Evolutionary conservation across 2,113 vertebrate species (phyloP).

Genomic region (Rhinogobius similis): DNA sequence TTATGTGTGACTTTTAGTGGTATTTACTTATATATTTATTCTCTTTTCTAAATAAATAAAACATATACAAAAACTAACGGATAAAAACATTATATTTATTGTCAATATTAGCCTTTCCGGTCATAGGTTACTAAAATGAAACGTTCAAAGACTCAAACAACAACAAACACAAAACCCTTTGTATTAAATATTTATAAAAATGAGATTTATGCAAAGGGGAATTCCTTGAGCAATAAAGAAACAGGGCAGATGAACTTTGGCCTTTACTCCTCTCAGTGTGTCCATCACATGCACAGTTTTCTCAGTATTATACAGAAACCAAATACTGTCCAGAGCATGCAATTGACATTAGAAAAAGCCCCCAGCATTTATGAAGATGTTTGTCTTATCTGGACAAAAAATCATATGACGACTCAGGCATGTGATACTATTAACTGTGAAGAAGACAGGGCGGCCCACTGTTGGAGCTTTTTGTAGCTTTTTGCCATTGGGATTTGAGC

Average conservation of each 20-base stretch:
- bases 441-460: constrained; percentile 44
- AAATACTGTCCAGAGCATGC: constrained; percentile 24
- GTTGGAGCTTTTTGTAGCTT: constrained; percentile 28
- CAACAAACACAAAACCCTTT: too few species aligned
- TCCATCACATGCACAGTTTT: constrained; percentile 35
- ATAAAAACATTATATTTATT: too few species aligned
- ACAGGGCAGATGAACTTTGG: neutral
- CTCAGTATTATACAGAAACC: constrained; percentile 19
- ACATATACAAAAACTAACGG: too few species aligned
- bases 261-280: constrained; percentile 2
- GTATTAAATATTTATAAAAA: too few species aligned
- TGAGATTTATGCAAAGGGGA: constrained; percentile 9
- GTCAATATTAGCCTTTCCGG: too few species aligned
- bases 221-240: neutral
- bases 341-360: constrained; percentile 29
- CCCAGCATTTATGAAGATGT: constrained; percentile 23
- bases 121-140: too few species aligned
- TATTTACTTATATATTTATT: too few species aligned
- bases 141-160: too few species aligned
- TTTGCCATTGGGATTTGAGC: constrained; percentile 13
- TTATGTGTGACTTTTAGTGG: too few species aligned
- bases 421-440: constrained; percentile 54
- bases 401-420: constrained; percentile 63
- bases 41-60: too few species aligned
- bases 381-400: constrained; percentile 40